phyloP scores from a whole-genome alignment of 1,140 invertebrate genomes.

The Ridgeia piscesae region DNA sequence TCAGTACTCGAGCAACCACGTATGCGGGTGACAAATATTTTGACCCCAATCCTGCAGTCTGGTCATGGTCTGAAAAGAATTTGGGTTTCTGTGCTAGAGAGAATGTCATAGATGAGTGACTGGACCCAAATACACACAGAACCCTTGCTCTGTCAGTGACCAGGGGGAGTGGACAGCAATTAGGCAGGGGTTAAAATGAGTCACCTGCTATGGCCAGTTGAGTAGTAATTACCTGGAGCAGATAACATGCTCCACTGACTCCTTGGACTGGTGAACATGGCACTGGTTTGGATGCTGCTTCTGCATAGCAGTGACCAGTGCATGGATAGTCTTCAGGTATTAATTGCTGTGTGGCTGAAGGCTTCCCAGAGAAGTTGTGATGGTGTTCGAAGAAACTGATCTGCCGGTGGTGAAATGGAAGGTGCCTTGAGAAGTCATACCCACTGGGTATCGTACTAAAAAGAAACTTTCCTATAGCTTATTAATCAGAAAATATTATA shows the following conservation, averaged over 20 bases:
- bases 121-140: neutral
- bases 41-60: no score
- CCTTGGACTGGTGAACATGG: neutral
- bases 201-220: neutral
- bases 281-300: neutral
- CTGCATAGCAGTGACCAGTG: neutral
- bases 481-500: no score
- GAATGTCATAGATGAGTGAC: neutral
- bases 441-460: no score
- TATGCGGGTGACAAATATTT: no score
- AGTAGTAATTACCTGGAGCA: neutral
- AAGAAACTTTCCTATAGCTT: no score
- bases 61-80: neutral
- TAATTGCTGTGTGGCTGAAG: no score
- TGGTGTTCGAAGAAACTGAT: no score
- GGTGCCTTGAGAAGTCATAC: no score
- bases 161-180: neutral
- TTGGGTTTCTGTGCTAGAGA: neutral
- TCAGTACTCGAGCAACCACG: no score
- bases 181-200: neutral
- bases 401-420: no score
- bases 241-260: neutral
- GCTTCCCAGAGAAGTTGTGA: no score
- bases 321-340: no score
- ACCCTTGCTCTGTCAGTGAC: neutral